Conservation (phyloP, 2,888 invertebrate species). For the Sphinx pinastri region DNA sequence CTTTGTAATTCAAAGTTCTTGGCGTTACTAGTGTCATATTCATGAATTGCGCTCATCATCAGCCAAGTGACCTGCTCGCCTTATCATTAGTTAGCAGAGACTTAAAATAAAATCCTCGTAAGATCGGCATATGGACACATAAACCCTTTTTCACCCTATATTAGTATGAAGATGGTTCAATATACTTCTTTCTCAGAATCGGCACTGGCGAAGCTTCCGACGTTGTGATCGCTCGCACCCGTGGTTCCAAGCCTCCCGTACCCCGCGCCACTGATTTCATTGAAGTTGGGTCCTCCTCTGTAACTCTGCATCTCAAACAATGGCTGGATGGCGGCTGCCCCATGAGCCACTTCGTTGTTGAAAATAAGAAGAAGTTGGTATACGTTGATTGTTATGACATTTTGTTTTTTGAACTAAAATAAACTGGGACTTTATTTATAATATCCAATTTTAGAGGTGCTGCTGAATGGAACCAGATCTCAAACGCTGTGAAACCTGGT, state of each 20-base stretch:
- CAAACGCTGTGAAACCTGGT: constrained; percentile 95
- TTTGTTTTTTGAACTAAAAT: neutral
- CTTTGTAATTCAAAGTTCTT: no score
- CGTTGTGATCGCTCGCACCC: constrained; percentile 94
- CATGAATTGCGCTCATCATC: no score
- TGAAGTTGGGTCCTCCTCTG: constrained; percentile 96
- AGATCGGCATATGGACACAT: no score
- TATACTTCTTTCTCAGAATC: constrained; percentile 83
- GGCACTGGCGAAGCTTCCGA: constrained; percentile 96
- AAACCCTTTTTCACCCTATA: no score
- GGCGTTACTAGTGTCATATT: no score
- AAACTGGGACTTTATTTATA: no score
- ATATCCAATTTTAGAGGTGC: constrained; percentile 84
- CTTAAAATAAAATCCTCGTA: no score
- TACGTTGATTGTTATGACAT: neutral
- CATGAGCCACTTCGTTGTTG: constrained; percentile 97
- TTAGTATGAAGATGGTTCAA: neutral
- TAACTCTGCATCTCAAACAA: constrained; percentile 94
- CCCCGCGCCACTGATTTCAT: constrained; percentile 96
- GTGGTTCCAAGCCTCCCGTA: constrained; percentile 96
- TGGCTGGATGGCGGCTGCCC: constrained; percentile 98
- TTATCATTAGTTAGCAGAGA: no score
- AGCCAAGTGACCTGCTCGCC: no score
- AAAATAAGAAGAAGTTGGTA: constrained; percentile 93
- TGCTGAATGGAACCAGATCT: constrained; percentile 96